Conservation (phyloP, 2,797 vertebrate genomes). For the Cryptoprocta ferox region DNA sequence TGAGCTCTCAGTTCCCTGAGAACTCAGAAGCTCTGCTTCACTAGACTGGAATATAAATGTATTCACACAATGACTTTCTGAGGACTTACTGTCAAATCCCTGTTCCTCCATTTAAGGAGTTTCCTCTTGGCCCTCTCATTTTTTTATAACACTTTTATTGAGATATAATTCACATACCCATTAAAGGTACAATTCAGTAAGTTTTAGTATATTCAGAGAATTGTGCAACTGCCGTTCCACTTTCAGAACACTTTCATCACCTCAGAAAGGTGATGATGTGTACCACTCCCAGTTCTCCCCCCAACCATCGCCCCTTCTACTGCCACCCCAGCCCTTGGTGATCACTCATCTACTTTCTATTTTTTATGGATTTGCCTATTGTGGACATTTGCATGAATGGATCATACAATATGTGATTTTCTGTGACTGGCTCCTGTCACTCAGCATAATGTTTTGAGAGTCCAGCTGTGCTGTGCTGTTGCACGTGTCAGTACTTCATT, state of each 20-base stretch:
- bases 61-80: background rate
- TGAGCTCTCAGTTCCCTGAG: background rate
- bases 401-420: background rate
- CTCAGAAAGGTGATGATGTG: background rate
- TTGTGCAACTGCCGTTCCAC: background rate
- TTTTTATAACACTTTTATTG: background rate
- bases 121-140: background rate
- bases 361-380: background rate
- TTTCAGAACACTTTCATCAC: conserved; percentile 6
- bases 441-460: background rate
- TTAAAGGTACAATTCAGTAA: background rate
- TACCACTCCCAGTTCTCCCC: background rate
- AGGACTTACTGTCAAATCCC: background rate
- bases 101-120: background rate
- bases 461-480: background rate
- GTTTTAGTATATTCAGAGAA: background rate
- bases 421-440: background rate
- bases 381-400: background rate
- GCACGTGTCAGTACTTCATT: background rate
- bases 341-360: background rate
- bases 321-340: background rate
- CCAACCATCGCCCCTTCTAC: background rate
- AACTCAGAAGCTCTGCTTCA: background rate
- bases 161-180: background rate
- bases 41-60: background rate